Evolutionary conservation across 2,113 vertebrate species (phyloP).

Genomic region (Brachypodius melanocephalos): DNA sequence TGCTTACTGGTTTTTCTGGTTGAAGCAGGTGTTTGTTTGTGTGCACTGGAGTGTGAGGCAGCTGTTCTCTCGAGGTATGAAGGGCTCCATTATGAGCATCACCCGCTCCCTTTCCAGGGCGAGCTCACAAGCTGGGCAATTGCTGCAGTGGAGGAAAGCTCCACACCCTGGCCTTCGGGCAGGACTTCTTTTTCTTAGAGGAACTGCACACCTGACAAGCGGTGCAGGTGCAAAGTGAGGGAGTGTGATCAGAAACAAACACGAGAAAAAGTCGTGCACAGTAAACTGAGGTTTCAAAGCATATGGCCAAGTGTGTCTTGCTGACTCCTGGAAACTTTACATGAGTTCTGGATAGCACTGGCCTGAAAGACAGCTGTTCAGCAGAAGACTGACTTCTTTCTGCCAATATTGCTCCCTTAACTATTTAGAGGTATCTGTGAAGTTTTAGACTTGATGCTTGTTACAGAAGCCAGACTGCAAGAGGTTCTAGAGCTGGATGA

Average conservation of each 20-base stretch:
- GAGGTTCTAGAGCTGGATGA: not conserved
- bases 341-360: not conserved
- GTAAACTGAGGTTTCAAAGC: not conserved
- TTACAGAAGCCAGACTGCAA: not conserved
- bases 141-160: not conserved
- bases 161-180: not conserved
- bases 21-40: slow-evolving; percentile 50
- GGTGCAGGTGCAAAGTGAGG: not conserved
- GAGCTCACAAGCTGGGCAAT: not conserved
- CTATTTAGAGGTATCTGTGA: not conserved
- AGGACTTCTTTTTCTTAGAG: not conserved
- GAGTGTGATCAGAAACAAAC: not conserved
- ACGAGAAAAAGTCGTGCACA: not conserved
- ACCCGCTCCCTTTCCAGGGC: not conserved
- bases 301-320: not conserved
- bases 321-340: not conserved
- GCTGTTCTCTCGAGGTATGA: slow-evolving; percentile 25
- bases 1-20: not conserved
- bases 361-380: not conserved
- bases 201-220: not conserved
- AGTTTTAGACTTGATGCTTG: not conserved
- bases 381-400: not conserved
- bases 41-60: slow-evolving; percentile 45
- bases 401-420: not conserved
- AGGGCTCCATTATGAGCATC: not conserved